Conservation (phyloP, 2,888 invertebrate species). For the Archips xylosteana region DNA sequence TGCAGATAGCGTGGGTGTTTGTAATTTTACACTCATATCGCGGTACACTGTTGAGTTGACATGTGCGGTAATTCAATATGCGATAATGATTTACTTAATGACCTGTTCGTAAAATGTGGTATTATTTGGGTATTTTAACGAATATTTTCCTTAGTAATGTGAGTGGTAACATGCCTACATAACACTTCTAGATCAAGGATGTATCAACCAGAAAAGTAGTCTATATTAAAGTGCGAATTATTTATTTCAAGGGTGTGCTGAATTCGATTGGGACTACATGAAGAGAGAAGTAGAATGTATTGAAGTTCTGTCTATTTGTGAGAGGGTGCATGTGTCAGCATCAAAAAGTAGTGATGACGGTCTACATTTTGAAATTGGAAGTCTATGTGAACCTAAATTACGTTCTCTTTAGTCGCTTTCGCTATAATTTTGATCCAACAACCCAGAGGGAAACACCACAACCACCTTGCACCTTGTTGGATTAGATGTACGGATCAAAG, state of each 20-base stretch:
- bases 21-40: constrained; percentile 17
- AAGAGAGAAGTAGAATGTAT: too few relatives aligned
- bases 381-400: too few relatives aligned
- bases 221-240: too few relatives aligned
- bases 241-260: background rate
- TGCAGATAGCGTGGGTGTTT: constrained; percentile 11
- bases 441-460: too few relatives aligned
- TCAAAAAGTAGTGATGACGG: too few relatives aligned
- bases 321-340: too few relatives aligned
- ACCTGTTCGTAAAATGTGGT: background rate
- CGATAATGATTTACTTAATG: constrained; percentile 6
- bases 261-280: background rate
- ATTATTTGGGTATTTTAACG: background rate
- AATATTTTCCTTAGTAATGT: background rate
- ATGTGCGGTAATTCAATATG: constrained; percentile 15
- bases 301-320: too few relatives aligned
- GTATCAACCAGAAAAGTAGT: too few relatives aligned
- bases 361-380: too few relatives aligned
- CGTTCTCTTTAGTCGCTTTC: too few relatives aligned
- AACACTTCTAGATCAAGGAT: background rate
- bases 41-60: constrained; percentile 17
- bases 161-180: background rate
- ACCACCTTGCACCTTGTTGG: too few relatives aligned
- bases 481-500: background rate
- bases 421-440: too few relatives aligned